Conservation (phyloP, 2,797 vertebrate species). For the Sternarchorhynchus goeldii region DNA sequence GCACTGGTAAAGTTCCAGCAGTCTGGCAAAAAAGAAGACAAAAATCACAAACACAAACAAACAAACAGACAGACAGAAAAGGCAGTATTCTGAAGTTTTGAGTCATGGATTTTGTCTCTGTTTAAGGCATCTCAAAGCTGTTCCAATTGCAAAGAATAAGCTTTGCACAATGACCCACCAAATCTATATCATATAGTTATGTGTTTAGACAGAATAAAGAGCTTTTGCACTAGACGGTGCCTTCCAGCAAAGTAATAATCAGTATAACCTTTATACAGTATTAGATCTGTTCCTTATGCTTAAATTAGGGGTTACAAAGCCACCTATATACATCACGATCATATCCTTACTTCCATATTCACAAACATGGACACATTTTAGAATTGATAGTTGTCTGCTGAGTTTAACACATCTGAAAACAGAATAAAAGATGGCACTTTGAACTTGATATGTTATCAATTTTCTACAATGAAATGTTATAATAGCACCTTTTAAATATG, state of each 20-base stretch:
- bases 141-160: conserved; percentile 19
- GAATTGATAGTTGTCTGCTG: conserved; percentile 21
- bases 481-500: conserved; percentile 54
- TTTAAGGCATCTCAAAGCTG: conserved; percentile 57
- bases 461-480: conserved; percentile 29
- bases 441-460: conserved; percentile 39
- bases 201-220: neutral
- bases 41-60: no score
- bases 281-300: conserved; percentile 7
- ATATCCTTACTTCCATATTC: conserved; percentile 42
- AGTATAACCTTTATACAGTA: conserved; percentile 26
- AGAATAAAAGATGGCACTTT: conserved; percentile 36
- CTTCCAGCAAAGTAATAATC: conserved; percentile 8
- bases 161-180: conserved; percentile 33
- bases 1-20: conserved; percentile 37
- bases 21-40: conserved; percentile 20
- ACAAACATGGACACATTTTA: conserved; percentile 36
- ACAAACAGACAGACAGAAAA: conserved; percentile 39
- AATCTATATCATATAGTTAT: conserved; percentile 16
- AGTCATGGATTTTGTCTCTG: conserved; percentile 38
- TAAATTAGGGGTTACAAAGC: conserved; percentile 24
- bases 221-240: conserved; percentile 12
- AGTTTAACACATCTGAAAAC: conserved; percentile 41
- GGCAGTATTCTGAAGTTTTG: conserved; percentile 51
- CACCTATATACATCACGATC: conserved; percentile 14